A percentile compares a stretch with the other conserved stretches of the same genome.
These are phyloP conservation scores for Pristionchus japonicus DNA, from an alignment of 2,888 invertebrate species.

Conservation along the genomic window DNA sequence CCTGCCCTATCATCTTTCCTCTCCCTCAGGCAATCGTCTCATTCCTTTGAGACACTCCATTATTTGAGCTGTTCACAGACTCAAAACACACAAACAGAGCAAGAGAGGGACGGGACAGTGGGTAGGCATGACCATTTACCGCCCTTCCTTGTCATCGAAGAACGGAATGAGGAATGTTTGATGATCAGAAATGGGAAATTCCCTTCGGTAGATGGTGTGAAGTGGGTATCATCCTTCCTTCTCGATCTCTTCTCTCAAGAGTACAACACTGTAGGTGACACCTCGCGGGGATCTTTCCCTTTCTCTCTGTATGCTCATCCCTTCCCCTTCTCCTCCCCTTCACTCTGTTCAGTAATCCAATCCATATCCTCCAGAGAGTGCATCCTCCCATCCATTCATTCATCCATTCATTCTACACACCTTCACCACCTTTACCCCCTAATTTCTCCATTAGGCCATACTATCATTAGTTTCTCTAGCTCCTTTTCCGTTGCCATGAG, in stretches of 20 bases:
- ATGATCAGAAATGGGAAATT: background rate
- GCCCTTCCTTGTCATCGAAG: background rate
- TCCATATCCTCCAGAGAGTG: conserved; percentile 47
- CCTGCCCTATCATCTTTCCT: conserved; percentile 2
- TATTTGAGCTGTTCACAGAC: conserved; percentile 40
- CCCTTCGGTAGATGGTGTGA: background rate
- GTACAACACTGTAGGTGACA: background rate
- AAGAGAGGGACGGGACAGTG: background rate
- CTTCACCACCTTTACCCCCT: background rate
- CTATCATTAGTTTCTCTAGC: background rate
- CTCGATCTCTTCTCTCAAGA: background rate
- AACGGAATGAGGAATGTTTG: background rate
- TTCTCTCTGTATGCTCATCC: conserved; percentile 17
- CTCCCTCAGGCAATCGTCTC: background rate
- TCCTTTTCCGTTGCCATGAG: background rate
- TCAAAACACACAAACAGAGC: conserved; percentile 28
- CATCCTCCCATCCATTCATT: conserved; percentile 13
- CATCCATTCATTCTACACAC: conserved; percentile 25
- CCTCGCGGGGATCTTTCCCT: conserved; percentile 46
- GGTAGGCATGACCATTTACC: conserved; percentile 14
- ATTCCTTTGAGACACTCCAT: background rate
- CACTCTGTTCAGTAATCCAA: conserved; percentile 46
- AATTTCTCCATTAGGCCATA: background rate
- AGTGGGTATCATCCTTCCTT: conserved; percentile 6
- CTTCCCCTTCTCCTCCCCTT: background rate